Conservation (phyloP, 2,888 invertebrate genomes). For the Brenthis daphne region DNA sequence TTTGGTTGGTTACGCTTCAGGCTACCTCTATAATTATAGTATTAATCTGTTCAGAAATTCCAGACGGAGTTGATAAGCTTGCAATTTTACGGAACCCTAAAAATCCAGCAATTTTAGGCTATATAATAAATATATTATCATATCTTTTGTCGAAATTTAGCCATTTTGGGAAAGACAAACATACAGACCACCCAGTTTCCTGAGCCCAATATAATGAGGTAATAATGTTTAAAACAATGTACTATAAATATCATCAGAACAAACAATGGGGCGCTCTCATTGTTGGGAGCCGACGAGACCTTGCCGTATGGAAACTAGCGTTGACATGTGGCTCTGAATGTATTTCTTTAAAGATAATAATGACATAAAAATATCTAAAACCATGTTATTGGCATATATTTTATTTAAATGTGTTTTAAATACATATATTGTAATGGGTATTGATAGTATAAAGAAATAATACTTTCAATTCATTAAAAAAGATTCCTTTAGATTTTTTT, state of each 20-base stretch:
- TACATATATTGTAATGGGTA: too few species aligned
- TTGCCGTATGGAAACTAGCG: neutral
- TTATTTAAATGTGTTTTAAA: too few species aligned
- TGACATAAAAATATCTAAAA: too few species aligned
- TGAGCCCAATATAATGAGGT: slow-evolving; percentile 10
- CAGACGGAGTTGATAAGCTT: neutral
- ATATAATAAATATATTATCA: neutral
- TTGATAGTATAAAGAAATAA: too few species aligned
- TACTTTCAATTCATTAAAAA: too few species aligned
- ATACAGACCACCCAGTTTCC: slow-evolving; percentile 9
- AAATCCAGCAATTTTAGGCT: neutral
- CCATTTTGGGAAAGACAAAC: slow-evolving; percentile 3
- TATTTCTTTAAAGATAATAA: neutral
- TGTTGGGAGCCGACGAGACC: neutral
- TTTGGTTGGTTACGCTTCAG: too few species aligned
- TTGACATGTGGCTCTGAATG: neutral
- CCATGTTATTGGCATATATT: too few species aligned
- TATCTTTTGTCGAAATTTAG: neutral
- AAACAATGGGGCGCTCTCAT: slow-evolving; percentile 1
- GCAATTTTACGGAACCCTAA: neutral
- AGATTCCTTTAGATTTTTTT: too few species aligned
- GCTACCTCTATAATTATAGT: too few species aligned
- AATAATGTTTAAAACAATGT: slow-evolving; percentile 19
- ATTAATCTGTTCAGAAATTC: too few species aligned
- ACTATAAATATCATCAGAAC: slow-evolving; percentile 14